Evolutionary conservation across 2,797 vertebrate genomes (phyloP).

Genomic region (Notolabrus celidotus): DNA sequence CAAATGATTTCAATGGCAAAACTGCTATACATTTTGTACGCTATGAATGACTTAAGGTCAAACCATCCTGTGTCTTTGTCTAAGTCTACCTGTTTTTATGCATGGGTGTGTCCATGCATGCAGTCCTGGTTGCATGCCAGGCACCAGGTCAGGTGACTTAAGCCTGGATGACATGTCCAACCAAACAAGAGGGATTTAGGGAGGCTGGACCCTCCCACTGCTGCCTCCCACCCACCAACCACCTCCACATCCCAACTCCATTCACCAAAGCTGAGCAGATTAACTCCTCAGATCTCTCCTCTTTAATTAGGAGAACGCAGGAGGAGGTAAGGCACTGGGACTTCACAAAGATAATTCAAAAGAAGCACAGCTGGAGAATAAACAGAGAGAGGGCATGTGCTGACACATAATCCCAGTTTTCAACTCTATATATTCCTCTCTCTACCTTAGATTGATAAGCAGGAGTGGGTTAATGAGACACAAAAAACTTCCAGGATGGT

Average conservation of each 20-base stretch:
- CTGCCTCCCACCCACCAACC: constrained; percentile 12
- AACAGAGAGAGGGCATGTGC: constrained; percentile 15
- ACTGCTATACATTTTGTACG: neutral
- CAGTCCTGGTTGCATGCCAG: constrained; percentile 16
- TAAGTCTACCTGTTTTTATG: neutral
- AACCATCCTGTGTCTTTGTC: constrained; percentile 9
- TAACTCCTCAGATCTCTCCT: constrained; percentile 64
- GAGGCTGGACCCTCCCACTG: constrained; percentile 32
- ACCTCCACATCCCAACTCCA: constrained; percentile 55
- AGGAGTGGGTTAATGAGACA: neutral
- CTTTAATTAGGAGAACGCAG: constrained; percentile 69
- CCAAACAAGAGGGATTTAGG: constrained; percentile 61
- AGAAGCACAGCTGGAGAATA: constrained; percentile 31
- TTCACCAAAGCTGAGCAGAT: constrained; percentile 68
- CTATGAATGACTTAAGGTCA: neutral
- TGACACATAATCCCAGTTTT: constrained; percentile 24
- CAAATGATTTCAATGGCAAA: neutral
- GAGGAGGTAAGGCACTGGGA: constrained; percentile 34
- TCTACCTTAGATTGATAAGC: neutral
- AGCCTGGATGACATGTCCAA: constrained; percentile 48
- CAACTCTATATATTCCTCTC: neutral
- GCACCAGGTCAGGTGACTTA: constrained; percentile 62
- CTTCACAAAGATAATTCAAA: constrained; percentile 43
- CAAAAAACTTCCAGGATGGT: neutral
- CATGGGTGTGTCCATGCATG: constrained; percentile 11